Base-by-base conservation (phyloP, 2,797 vertebrate genomes). In the Syngnathus rostellatus region DNA sequence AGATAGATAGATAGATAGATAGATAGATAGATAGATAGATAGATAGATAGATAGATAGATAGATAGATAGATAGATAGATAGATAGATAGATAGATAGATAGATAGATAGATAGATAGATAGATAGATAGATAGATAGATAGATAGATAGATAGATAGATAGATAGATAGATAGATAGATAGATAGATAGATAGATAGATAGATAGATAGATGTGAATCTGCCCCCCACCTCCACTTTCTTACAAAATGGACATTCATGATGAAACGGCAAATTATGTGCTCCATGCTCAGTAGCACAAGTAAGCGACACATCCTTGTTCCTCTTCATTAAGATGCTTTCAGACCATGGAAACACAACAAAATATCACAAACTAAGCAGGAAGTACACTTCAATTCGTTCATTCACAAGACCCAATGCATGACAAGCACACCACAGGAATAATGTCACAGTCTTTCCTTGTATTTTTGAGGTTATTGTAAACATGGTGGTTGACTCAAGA, bases 391-490 rank as follows among this genome's bases (percentile, higher is more conserved):
- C 78, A 87, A 78, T 78, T 65, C 73, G 37, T 78, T 82, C 83
- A 81, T 83, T 84, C 83, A 86, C 83, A 84, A 85, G 83, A 85
- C 80, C 76, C n/a, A 76, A 69, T 78, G 82, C 79, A 76, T 82
- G 81, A 87, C 81, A 77, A 64, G 64, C 69, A 65, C 67, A 53
- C 59, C 68, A 81, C 64, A 50, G 55, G 73, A 82, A 85, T 79
- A 70, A 78, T 79, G 78, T 81, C 72, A 76, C 77, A 73, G 69
- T 67, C 41, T 68, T 60, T 76, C 68, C 65, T 53, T 69, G 62
- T 70, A 76, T 79, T 77, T 78, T 77, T 79, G 45, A 74, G 69
- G 64, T 78, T 80, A 77, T 75, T 76, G 74, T 67, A 75, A 71
- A 75, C 39, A 60, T 62, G 58, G 70, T 72, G 75, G 72, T 79